Conservation (phyloP, 2,113 vertebrate species). For the Ptilorrhoa leucosticta region DNA sequence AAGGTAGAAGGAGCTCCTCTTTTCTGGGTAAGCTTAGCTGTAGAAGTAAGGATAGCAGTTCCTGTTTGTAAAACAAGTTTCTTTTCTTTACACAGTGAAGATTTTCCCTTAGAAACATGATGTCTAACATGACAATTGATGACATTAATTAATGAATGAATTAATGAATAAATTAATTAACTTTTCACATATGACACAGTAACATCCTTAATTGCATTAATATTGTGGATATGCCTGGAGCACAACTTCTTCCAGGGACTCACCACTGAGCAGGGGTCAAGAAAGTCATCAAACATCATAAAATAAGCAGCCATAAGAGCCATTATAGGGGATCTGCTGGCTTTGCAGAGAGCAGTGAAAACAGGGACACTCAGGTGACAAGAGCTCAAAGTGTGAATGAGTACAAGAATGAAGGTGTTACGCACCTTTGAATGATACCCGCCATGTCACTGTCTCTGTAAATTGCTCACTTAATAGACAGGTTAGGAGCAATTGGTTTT, state of each 20-base stretch:
- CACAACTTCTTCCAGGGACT: background rate
- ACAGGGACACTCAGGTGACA: no score
- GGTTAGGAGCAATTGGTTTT: background rate
- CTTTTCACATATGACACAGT: background rate
- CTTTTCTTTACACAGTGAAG: background rate
- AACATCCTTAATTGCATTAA: background rate
- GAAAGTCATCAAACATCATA: background rate
- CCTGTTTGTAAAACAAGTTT: background rate
- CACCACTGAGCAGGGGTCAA: fast-evolving
- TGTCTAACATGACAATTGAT: background rate
- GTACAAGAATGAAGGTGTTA: background rate
- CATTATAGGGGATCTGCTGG: background rate
- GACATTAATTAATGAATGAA: background rate
- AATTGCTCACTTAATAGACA: background rate
- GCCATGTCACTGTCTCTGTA: background rate
- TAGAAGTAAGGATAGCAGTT: background rate
- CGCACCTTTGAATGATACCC: background rate
- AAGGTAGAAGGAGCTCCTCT: background rate
- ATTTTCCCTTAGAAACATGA: background rate
- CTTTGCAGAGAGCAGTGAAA: background rate
- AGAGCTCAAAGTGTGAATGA: background rate
- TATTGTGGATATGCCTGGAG: background rate
- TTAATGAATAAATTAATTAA: no score
- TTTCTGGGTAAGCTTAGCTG: background rate
- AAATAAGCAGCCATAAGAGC: background rate